Evolutionary conservation across 92 coral and sea anemone genomes (phyloP).

Genomic region (Bergia puertoricense): DNA sequence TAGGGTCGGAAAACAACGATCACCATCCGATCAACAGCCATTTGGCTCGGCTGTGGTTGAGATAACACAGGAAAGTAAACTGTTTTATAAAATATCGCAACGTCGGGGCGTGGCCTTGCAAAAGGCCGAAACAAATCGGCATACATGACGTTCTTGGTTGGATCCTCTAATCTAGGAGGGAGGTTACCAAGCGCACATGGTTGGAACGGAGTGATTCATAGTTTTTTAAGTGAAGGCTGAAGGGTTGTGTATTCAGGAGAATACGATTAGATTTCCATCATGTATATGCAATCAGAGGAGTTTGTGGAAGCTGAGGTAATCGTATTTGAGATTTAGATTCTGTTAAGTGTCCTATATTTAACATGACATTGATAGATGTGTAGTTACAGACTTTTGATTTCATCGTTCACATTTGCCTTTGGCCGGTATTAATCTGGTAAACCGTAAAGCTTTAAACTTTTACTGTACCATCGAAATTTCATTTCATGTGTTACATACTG

Average conservation of each 20-base stretch:
- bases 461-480: too few species aligned
- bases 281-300: constrained; percentile 67
- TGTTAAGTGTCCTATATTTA: background rate
- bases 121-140: background rate
- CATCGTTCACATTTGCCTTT: too few species aligned
- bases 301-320: constrained; percentile 63
- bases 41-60: too few species aligned
- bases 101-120: too few species aligned
- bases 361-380: background rate
- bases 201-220: background rate
- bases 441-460: too few species aligned
- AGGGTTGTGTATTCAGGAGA: background rate
- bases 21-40: too few species aligned
- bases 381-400: background rate
- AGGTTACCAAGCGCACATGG: constrained; percentile 46
- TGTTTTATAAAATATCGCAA: too few species aligned
- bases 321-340: background rate
- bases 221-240: background rate
- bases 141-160: constrained; percentile 4
- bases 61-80: too few species aligned
- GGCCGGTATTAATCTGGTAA: too few species aligned
- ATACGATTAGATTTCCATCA: constrained; percentile 5
- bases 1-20: too few species aligned
- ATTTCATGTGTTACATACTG: too few species aligned
- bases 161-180: background rate